Percentiles rank a stretch among this genome's conserved stretches.
These are phyloP conservation scores for Aplocera efformata DNA, from an alignment of 2,888 invertebrate species.

Conservation along the genomic window DNA sequence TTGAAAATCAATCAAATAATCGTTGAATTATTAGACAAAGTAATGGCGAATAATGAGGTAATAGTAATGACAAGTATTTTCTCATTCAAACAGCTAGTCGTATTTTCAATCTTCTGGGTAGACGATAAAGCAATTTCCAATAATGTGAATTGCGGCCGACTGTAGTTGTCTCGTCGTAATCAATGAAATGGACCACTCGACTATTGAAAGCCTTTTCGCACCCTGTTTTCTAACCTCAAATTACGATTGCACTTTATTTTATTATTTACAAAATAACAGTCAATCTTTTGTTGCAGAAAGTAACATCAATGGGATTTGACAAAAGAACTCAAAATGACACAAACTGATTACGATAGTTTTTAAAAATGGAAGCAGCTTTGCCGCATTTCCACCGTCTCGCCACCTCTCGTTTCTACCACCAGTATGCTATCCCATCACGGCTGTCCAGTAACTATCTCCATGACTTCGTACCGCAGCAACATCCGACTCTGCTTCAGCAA, in stretches of 20 bases:
- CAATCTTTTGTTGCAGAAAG: constrained; percentile 45
- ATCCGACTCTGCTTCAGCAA: constrained; percentile 72
- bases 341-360: constrained; percentile 18
- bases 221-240: constrained; percentile 31
- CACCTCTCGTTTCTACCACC: constrained; percentile 67
- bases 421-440: constrained; percentile 63
- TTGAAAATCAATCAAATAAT: no score
- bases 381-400: constrained; percentile 66
- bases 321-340: constrained; percentile 29
- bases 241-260: constrained; percentile 34
- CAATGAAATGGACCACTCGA: constrained; percentile 60
- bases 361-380: constrained; percentile 68
- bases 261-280: constrained; percentile 30
- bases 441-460: constrained; percentile 67
- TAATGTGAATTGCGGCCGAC: constrained; percentile 10
- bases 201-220: constrained; percentile 39
- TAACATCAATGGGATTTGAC: constrained; percentile 22
- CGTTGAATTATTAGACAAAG: no score
- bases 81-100: no score
- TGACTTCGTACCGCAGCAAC: constrained; percentile 67
- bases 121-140: constrained; percentile 4
- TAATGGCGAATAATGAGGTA: no score
- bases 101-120: no score
- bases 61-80: no score
- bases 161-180: constrained; percentile 47